A percentile compares a stretch with the other conserved stretches of the same genome.
phyloP scores from a whole-genome alignment of 2,113 vertebrate species.

The Takifugu bimaculatus region DNA sequence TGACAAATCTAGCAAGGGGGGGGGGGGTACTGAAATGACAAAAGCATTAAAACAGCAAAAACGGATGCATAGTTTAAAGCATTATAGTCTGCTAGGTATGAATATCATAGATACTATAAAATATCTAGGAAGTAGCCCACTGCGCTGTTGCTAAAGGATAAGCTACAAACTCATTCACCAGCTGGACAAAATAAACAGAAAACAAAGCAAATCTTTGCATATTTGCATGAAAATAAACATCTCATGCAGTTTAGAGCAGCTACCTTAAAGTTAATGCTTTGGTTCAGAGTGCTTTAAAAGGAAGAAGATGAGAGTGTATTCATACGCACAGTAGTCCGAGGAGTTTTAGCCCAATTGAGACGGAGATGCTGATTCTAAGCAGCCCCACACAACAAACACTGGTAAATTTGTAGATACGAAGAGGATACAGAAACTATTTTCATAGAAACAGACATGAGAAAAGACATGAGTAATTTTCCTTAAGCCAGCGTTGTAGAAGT shows the following conservation, averaged over 20 bases:
- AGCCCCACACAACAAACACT: conserved; percentile 27
- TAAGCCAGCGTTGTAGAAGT: conserved; percentile 19
- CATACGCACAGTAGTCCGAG: conserved; percentile 44
- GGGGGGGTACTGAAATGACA: conserved; percentile 8
- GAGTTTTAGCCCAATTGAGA: conserved; percentile 21
- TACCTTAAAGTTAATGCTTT: conserved; percentile 65
- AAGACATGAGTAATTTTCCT: conserved; percentile 9
- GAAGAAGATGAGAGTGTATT: conserved; percentile 53
- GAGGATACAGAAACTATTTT: conserved; percentile 26
- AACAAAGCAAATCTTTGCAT: conserved; percentile 58
- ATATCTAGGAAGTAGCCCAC: conserved; percentile 9
- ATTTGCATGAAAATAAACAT: conserved; percentile 58
- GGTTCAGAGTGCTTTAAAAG: conserved; percentile 59
- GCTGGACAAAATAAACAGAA: conserved; percentile 14
- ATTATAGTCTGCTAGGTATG: conserved; percentile 28
- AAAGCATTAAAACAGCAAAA: conserved; percentile 26
- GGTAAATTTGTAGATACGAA: conserved; percentile 18
- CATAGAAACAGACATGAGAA: conserved; percentile 29
- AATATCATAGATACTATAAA: conserved; percentile 7
- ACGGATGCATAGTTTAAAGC: conserved; percentile 57
- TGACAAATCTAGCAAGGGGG: conserved; percentile 9
- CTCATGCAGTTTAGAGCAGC: conserved; percentile 55
- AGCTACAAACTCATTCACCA: conserved; percentile 9
- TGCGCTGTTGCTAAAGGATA: neutral
- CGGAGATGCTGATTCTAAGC: conserved; percentile 22